Conservation (phyloP, 2,113 vertebrate genomes). For the Macrotus californicus region DNA sequence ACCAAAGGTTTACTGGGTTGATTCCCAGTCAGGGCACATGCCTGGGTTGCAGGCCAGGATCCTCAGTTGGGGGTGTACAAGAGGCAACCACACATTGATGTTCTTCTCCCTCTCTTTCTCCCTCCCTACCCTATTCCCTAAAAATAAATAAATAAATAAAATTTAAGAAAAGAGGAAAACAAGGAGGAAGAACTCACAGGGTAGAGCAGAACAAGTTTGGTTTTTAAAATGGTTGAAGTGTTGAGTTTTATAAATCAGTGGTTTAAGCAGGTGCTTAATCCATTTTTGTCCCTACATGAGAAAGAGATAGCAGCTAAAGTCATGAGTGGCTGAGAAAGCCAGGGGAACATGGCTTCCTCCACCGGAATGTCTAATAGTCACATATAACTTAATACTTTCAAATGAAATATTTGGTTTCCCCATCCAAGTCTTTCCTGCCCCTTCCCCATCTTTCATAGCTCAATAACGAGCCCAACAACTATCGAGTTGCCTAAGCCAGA, state of each 20-base stretch:
- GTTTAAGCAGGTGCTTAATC: neutral
- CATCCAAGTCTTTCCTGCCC: neutral
- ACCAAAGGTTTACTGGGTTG: too few species aligned
- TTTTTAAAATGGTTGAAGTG: neutral
- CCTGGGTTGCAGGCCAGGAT: too few species aligned
- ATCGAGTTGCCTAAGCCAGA: neutral
- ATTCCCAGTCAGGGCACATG: too few species aligned
- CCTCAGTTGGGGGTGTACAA: too few species aligned
- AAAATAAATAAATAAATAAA: too few species aligned
- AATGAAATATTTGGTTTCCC: slow-evolving; percentile 9
- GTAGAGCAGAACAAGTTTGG: neutral
- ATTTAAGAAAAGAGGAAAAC: neutral
- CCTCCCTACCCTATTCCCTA: too few species aligned
- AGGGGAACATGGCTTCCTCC: neutral
- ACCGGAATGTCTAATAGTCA: neutral
- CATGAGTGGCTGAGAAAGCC: neutral
- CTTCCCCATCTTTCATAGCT: neutral
- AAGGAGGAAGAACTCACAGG: neutral
- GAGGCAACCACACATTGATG: too few species aligned
- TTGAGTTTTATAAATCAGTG: neutral
- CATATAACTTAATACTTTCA: neutral
- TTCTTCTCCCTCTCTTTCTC: too few species aligned
- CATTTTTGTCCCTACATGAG: neutral
- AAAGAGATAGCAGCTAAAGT: neutral
- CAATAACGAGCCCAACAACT: neutral